Conservation (phyloP, 1,140 invertebrate species). For the Rhyacophila brunnea region DNA sequence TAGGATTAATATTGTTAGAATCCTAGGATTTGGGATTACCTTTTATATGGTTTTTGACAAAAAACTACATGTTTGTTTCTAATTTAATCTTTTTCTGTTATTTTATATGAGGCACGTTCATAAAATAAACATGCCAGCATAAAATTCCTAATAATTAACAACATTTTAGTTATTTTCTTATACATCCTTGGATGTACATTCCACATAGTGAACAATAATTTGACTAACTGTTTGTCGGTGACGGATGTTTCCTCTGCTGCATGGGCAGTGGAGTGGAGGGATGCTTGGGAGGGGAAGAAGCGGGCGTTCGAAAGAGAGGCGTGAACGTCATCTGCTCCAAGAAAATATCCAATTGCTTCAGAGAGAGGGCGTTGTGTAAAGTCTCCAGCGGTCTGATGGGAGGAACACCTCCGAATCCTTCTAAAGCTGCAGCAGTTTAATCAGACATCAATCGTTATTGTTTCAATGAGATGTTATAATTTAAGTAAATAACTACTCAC, state of each 20-base stretch:
- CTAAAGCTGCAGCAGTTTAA: conserved; percentile 46
- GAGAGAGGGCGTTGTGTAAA: conserved; percentile 90
- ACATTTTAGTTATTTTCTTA: background rate
- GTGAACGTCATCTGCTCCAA: conserved; percentile 78
- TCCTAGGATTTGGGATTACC: too few species aligned
- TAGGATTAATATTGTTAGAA: too few species aligned
- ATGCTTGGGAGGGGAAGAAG: conserved; percentile 67
- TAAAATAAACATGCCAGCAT: too few species aligned
- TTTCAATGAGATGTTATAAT: too few species aligned
- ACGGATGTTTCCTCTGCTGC: conserved; percentile 41
- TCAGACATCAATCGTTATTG: too few species aligned
- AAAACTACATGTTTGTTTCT: too few species aligned
- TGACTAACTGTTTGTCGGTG: conserved; percentile 46
- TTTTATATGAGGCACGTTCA: too few species aligned
- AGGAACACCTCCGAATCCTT: conserved; percentile 86
- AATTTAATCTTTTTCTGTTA: too few species aligned
- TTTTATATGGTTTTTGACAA: too few species aligned
- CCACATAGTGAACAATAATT: background rate
- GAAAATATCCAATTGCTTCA: conserved; percentile 86
- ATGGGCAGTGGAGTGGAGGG: conserved; percentile 56
- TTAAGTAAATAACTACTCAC: too few species aligned
- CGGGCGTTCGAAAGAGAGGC: conserved; percentile 66
- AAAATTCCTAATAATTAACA: too few species aligned
- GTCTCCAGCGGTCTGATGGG: conserved; percentile 93
- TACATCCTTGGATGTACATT: background rate